These are phyloP conservation scores for Anastrepha ludens DNA, from an alignment of 1,140 invertebrate genomes.

Conservation along the genomic window DNA sequence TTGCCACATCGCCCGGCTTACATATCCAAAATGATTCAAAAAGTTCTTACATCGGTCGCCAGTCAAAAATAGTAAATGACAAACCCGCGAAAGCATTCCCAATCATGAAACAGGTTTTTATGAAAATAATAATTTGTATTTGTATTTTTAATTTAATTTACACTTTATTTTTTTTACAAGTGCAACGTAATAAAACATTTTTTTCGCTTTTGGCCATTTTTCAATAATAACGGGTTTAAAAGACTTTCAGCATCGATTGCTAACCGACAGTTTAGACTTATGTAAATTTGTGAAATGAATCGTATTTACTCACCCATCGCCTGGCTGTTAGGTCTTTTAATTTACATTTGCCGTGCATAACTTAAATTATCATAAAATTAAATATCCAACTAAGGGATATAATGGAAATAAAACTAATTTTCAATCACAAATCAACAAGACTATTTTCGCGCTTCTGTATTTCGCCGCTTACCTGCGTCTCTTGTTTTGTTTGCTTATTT, in stretches of 20 bases:
- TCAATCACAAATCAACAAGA: slow-evolving; percentile 48
- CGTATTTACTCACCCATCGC: background rate
- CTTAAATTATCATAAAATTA: slow-evolving; percentile 33
- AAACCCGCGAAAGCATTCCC: no score
- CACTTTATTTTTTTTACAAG: background rate
- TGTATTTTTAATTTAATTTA: no score
- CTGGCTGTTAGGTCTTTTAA: background rate
- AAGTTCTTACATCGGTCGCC: no score
- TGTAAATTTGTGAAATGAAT: slow-evolving; percentile 11
- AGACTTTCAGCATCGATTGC: background rate
- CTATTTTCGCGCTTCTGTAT: slow-evolving; percentile 27
- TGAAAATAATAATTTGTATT: no score
- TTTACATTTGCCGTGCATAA: slow-evolving; percentile 39
- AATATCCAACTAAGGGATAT: background rate
- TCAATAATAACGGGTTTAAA: background rate
- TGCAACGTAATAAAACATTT: background rate
- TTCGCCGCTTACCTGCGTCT: background rate
- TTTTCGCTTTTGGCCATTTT: background rate
- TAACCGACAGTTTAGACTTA: background rate
- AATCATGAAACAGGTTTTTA: no score
- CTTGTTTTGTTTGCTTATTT: background rate
- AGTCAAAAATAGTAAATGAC: no score
- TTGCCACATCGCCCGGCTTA: no score
- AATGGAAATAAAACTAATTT: background rate
- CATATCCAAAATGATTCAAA: no score